Evolutionary conservation across 35 echinoderm and acorn worm genomes (phyloP).

Genomic region (Apostichopus parvimensis): DNA sequence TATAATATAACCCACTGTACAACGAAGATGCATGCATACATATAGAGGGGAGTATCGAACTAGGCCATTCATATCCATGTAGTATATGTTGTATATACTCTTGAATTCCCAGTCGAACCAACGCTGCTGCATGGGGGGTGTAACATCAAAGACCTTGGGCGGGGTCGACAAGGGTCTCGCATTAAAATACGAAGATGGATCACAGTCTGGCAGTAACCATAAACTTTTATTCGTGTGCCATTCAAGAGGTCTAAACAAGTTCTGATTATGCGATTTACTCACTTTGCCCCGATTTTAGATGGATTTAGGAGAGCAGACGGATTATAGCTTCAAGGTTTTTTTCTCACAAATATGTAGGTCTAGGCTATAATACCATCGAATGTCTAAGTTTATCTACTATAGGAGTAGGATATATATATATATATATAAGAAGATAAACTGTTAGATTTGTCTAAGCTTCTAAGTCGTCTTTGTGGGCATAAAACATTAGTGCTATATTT

Average conservation of each 20-base stretch:
- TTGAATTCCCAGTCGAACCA: too few species aligned
- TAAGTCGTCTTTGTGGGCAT: too few species aligned
- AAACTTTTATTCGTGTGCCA: constrained; percentile 41
- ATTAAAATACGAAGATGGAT: constrained; percentile 37
- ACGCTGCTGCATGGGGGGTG: not conserved
- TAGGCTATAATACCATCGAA: not conserved
- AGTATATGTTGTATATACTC: too few species aligned
- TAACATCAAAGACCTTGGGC: not conserved
- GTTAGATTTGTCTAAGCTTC: too few species aligned
- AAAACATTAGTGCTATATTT: too few species aligned
- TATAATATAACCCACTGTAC: too few species aligned
- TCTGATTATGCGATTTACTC: constrained; percentile 25
- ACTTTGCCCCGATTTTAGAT: constrained; percentile 12
- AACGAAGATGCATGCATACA: too few species aligned
- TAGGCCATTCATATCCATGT: too few species aligned
- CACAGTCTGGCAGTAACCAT: constrained; percentile 41
- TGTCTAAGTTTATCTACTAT: too few species aligned
- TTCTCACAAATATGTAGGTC: not conserved
- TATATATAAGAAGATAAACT: too few species aligned
- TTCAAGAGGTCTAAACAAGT: constrained; percentile 40
- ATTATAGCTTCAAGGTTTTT: not conserved
- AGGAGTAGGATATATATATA: too few species aligned
- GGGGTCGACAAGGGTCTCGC: constrained; percentile 30
- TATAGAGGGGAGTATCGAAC: too few species aligned
- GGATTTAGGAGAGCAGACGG: constrained; percentile 26